phyloP scores from a whole-genome alignment of 2,113 vertebrate genomes.

The Odobenus rosmarus region DNA sequence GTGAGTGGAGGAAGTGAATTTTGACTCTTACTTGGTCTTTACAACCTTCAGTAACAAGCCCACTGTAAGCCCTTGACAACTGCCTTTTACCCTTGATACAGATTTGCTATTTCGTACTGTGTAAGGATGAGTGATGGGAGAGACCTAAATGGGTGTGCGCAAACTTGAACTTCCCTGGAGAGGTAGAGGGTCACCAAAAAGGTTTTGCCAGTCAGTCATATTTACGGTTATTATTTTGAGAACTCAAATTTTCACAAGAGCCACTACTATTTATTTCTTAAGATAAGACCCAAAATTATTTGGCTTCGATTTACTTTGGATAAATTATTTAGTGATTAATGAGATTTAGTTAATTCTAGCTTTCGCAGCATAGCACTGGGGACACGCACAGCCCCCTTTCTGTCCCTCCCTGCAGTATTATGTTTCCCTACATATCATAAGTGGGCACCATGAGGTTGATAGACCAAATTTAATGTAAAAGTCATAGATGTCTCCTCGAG shows the following conservation, averaged over 20 bases:
- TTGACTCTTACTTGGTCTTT: not conserved
- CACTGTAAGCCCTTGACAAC: not conserved
- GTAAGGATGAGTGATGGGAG: not conserved
- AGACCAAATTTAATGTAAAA: not conserved
- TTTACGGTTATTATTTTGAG: not conserved
- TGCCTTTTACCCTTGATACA: not conserved
- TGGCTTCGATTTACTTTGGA: not conserved
- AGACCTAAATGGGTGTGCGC: not conserved
- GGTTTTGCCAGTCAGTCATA: not conserved
- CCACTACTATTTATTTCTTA: not conserved
- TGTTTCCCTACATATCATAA: not conserved
- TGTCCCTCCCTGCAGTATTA: not conserved
- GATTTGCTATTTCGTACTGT: not conserved
- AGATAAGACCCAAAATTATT: not conserved
- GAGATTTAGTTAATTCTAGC: not conserved
- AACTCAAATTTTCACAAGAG: not conserved
- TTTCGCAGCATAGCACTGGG: not conserved
- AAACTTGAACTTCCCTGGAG: not conserved
- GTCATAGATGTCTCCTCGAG: not conserved
- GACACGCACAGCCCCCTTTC: fast-evolving
- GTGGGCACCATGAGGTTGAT: not conserved
- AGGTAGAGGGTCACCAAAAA: not conserved
- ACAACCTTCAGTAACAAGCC: not conserved
- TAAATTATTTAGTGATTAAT: not conserved
- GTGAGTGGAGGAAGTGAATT: not conserved